Evolutionary conservation across 1,140 invertebrate species (phyloP), one percentile per base, ranked within the genome.

Genomic region (Pinna nobilis): DNA sequence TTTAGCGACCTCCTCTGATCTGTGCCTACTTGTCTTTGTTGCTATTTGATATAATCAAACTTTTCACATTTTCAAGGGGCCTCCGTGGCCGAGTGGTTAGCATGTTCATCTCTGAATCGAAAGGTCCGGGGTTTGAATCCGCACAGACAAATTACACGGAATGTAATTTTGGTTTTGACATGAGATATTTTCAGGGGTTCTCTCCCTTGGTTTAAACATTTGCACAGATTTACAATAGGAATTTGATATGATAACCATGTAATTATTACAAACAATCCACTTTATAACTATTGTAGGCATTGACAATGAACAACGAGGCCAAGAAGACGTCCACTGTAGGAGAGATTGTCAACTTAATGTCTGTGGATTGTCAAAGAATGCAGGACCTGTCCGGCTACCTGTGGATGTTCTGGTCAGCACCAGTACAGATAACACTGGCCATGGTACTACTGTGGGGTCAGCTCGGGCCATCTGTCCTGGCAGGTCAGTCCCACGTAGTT

Each of bases 321-420:
- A 79, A 85, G 25, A 86, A 89, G 63, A 79, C 86, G n/a, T 86
- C 88, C 4, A 92, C 91, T 1, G 87, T 90, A 20, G 91, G 92
- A n/a, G 91, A 92, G 79, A 92, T 92, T 33, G 90, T 91, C 5
- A 92, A 92, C 70, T 72, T 92, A 30, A 90, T 92, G 87, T 87
- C 91, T 0, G 89, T 91, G 20, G 91, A 92, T 80, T 86, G 88
- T 64, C 86, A 91, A 63, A 73, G 82, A 7, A 74, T 89, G 23
- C 80, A 84, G 74, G 89, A 91, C 64, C 75, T 90, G 25, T 87
- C 85, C 7, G 87, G 84, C 2, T 98, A 97, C 84, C 90, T 98
- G 69, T 98, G 98, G 87, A 96, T 98, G 94, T 91, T 98, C 77
- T 99, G 97, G 97, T 98, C 96, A 0, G 96, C 95, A 4, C 97